Base-by-base conservation (phyloP, 2,113 vertebrate genomes). In the Sceloporus undulatus region DNA sequence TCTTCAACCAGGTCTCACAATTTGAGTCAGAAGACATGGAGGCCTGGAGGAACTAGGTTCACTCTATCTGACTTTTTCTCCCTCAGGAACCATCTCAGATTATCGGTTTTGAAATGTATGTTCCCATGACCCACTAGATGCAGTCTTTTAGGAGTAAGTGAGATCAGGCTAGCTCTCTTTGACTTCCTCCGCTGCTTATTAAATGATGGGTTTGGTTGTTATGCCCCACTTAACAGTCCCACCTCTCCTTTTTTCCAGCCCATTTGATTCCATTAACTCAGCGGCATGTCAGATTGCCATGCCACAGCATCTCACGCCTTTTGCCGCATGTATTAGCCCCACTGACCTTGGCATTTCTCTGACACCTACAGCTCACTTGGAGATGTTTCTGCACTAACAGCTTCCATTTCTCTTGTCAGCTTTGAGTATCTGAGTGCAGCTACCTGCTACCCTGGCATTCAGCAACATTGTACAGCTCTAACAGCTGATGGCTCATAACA, bases 301-400 rank as follows among this genome's bases (percentile, higher is more conserved):
- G 19, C 0, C 0, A 4, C 56, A 76, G 34, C 25, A 38, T 82
- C 87, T 78, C 70, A 54, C 84, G 92, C 80, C 42, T 88, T 84
- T 79, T 89, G 71, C 23, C 5, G 84, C 56, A 65, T 34, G 40
- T 71, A 21, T 84, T 42, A 90, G 1, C 73, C 54, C 71, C 88
- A 2, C 85, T 90, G 82, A 88, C 90, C 84, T 90, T 88, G 75
- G 70, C 29, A 52, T 21, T 82, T 34, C 29, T 88, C 77, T 87
- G 70, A 88, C 62, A 80, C 40, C 82, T 16, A 85, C 88, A 80
- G 52, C 91, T 91, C 89, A 87, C 27, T 70, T 90, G 93, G 90
- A 92, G 56, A 74, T 54, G 19, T 52, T 68, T 68, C 40, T 34
- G 13, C 25, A 71, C 70, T 89, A 48, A 54, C 74, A 90, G n/a